These are phyloP conservation scores for Ypsolopha scabrella DNA, from an alignment of 2,888 invertebrate species.

Conservation along the genomic window DNA sequence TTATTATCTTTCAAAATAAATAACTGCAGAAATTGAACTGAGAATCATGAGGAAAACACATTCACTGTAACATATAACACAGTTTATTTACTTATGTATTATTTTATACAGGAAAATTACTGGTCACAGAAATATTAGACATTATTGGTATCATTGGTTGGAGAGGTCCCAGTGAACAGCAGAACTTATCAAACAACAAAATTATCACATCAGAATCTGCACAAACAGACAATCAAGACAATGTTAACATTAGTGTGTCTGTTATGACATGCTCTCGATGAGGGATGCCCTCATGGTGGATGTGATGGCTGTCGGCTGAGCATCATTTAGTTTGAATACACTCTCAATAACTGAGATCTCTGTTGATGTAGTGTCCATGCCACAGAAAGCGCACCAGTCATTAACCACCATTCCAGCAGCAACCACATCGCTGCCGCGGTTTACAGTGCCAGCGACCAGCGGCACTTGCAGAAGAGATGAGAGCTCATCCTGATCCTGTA, in stretches of 20 bases:
- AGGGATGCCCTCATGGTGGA: slow-evolving; percentile 92
- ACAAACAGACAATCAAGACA: neutral
- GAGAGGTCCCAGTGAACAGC: neutral
- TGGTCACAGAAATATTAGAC: too few relatives aligned
- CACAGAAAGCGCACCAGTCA: slow-evolving; percentile 98
- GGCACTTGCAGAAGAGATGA: slow-evolving; percentile 97
- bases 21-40: neutral
- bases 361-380: slow-evolving; percentile 98
- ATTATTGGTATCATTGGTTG: neutral
- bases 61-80: too few relatives aligned
- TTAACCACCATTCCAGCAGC: slow-evolving; percentile 97
- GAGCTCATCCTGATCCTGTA: slow-evolving; percentile 95
- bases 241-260: slow-evolving; percentile 4
- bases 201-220: neutral
- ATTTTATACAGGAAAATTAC: too few relatives aligned
- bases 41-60: too few relatives aligned
- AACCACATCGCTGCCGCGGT: slow-evolving; percentile 95
- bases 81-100: too few relatives aligned
- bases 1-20: neutral
- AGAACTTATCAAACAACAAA: neutral
- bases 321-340: slow-evolving; percentile 95
- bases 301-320: slow-evolving; percentile 85
- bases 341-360: slow-evolving; percentile 98
- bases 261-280: slow-evolving; percentile 84
- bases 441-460: slow-evolving; percentile 97